Base-by-base conservation (phyloP, 2,888 invertebrate species). In the Thymelicus lineola region DNA sequence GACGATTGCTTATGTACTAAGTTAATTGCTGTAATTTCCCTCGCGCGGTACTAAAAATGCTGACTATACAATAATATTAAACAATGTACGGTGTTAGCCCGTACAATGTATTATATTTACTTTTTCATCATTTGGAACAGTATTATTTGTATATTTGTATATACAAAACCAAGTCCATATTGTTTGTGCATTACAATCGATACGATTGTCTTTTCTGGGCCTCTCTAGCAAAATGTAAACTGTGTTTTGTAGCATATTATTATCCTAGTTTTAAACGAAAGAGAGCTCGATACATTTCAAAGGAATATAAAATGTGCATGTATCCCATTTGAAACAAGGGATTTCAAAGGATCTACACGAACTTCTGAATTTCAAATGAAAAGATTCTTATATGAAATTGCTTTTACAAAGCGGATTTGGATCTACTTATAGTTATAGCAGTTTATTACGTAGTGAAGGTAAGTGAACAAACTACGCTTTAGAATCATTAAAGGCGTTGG, bases 241-340 rank as follows among this genome's bases (percentile, higher is more conserved):
- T 45, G 28, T 53, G 55, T 46, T 67, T 55, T 42, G 38, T 55
- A 61, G 45, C 12, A 53, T 36, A 35, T n/a, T n/a, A n/a, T n/a
- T n/a, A n/a, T 17, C 10, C 15, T 46, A 36, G 14, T 36, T 57
- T 36, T 46, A 55, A 67, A 59, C 53, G 67, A 28, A 61, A 38
- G 38, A 38, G 38, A 45, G 61, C 45, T 60, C 38, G 50, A 38
- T 53, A 67, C 45, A 15, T 67, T 67, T 67, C 67, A 67, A 67
- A 67, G 67, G 67, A 67, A 67, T 67, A 61, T 61, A 53, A 67
- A 67, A 67, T 67, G 67, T 60, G 50, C 53, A 45, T 53, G 20
- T 20, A 61, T 61, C 60, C 55, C 20, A 60, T 66, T 53, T 53
- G 42, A 67, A 61, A 61, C 42, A 35, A 28, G 14, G 48, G 45